Evolutionary conservation across 2,113 vertebrate species (phyloP), one percentile per base, ranked within the genome.

Genomic region (Rhabdomys dilectus): DNA sequence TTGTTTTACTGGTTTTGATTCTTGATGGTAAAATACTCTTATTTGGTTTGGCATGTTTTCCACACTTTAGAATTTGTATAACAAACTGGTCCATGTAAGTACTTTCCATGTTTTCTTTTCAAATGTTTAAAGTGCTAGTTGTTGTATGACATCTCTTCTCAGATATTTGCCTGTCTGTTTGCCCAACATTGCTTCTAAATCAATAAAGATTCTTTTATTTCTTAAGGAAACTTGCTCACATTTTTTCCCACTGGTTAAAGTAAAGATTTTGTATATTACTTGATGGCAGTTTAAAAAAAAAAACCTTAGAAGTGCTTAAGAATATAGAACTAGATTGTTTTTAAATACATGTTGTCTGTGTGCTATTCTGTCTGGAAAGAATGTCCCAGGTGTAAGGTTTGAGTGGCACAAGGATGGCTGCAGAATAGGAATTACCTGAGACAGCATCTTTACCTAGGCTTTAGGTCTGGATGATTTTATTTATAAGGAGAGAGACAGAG

Each of bases 191-290:
- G 97, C 98, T 98, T 97, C 98, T 96, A 98, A 98, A 98, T 97
- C 96, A 98, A 99, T 99, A 99, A 99, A 99, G 97, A 98, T 98
- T 98, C 86, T 98, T 98, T 97, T 98, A 85, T 99, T 98, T 99
- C 98, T 98, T 98, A 98, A 98, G 98, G 96, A 98, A 98, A 97
- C 80, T 97, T 98, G 98, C 96, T 98, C 91, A 98, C 66, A 94
- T 98, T 98, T 98, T 98, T 96, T 96, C 93, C 91, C 11, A 1
- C 76, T 97, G 84, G 89, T 96, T 98, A 97, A 95, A 97, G 42
- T 92, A n/a, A 93, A 96, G 53, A 84, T 92, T 97, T 93, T 92
- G 19, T 92, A 53, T 91, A 88, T 26, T 76, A 62, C 13, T 64
- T 36, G 78, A 91, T 90, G 39, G 6, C 24, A 93, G 19, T 96